These are phyloP conservation scores for Halictus ligatus DNA, from an alignment of 2,888 invertebrate species.

Conservation along the genomic window DNA sequence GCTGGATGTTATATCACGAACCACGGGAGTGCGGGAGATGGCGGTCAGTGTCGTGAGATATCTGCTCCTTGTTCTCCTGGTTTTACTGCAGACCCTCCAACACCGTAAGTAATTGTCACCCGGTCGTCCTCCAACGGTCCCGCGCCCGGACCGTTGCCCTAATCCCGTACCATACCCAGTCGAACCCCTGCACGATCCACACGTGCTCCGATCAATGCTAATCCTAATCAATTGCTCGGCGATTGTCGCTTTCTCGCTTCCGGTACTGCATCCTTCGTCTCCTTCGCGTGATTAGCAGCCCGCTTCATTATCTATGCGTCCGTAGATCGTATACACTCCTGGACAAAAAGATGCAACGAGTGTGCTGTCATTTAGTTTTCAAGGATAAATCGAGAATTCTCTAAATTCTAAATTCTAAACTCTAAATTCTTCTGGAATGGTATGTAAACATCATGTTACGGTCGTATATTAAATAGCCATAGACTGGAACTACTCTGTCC, in stretches of 20 bases:
- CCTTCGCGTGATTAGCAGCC: no score
- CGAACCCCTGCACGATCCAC: not conserved
- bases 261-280: not conserved
- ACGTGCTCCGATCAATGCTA: no score
- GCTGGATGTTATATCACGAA: slow-evolving; percentile 82
- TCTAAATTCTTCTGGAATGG: no score
- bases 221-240: not conserved
- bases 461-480: no score
- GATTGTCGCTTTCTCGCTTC: not conserved
- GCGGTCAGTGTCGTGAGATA: slow-evolving; percentile 80
- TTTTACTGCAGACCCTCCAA: slow-evolving; percentile 66
- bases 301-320: not conserved
- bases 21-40: slow-evolving; percentile 81
- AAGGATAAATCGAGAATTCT: no score
- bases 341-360: no score
- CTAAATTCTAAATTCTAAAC: no score
- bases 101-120: slow-evolving; percentile 75
- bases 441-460: no score
- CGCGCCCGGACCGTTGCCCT: not conserved
- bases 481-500: no score
- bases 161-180: not conserved
- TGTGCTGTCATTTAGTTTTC: no score
- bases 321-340: no score
- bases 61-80: slow-evolving; percentile 71
- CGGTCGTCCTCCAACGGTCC: not conserved